phyloP scores from a whole-genome alignment of 1,140 invertebrate genomes.

The Frieseomelitta varia region DNA sequence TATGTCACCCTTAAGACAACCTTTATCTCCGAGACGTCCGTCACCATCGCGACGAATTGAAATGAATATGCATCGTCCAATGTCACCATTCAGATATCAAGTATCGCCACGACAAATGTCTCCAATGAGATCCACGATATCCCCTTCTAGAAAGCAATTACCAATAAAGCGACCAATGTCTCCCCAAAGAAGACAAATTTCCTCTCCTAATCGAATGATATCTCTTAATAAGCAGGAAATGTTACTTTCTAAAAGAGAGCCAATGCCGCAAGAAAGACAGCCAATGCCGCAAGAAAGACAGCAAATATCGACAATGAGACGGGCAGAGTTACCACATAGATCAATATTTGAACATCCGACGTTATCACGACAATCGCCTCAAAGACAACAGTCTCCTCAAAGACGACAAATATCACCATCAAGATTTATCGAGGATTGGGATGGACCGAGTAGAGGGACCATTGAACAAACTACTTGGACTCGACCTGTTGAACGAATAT shows the following conservation, averaged over 20 bases:
- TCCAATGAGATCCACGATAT: constrained; percentile 46
- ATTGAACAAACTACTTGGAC: constrained; percentile 69
- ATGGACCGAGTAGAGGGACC: constrained; percentile 77
- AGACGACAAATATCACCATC: constrained; percentile 57
- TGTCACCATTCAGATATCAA: constrained; percentile 64
- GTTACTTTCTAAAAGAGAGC: constrained; percentile 27
- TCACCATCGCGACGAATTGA: neutral
- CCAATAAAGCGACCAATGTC: constrained; percentile 51
- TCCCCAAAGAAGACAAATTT: constrained; percentile 52
- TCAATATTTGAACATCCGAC: constrained; percentile 2
- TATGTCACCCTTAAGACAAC: constrained; percentile 60
- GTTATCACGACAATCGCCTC: constrained; percentile 61
- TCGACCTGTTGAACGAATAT: constrained; percentile 54
- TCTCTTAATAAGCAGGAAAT: constrained; percentile 61
- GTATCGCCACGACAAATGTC: constrained; percentile 55
- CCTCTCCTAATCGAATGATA: constrained; percentile 57
- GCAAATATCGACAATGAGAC: constrained; percentile 48
- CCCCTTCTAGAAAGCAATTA: constrained; percentile 48
- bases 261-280: constrained; percentile 32
- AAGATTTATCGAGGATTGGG: constrained; percentile 76
- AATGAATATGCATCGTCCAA: constrained; percentile 42
- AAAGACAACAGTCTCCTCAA: constrained; percentile 55
- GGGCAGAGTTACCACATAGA: constrained; percentile 33
- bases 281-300: constrained; percentile 39
- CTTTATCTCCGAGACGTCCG: constrained; percentile 21